Evolutionary conservation across 2,888 invertebrate genomes (phyloP), one percentile per base, ranked within the genome.

Genomic region (Philaethria dido): DNA sequence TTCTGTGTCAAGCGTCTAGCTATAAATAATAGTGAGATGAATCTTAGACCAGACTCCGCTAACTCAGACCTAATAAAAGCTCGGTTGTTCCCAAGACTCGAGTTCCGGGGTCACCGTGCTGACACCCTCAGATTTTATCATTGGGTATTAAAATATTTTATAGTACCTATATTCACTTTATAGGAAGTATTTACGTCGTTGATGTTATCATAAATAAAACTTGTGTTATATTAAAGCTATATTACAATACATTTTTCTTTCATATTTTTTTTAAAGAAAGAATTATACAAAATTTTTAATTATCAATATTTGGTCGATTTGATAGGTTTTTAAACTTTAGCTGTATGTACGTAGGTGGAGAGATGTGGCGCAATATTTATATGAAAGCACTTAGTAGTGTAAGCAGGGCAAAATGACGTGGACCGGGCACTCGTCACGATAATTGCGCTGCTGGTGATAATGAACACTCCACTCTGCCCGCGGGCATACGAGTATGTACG

Each of bases 371-470:
- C 48, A 64, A 65, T 60, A 45, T 65, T 60, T 65, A 59, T 60
- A 44, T 60, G 59, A 44, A 44, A 50, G 59, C 59, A 33, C 57
- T 50, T 50, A 59, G 42, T 42, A 64, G 33, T 39, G 64, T 48
- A 25, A 57, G 42, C 47, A 47, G 64, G 36, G 64, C 20, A 59
- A 62, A 62, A 52, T 62, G 57, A 55, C 55, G 45, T 57, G 45
- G 64, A 66, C 48, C 45, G 62, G 18, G 42, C 47, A 60, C 62
- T 69, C 68, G 68, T 62, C 71, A 75, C 74, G 73, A 74, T 76
- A 76, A 80, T 83, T 78, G 78, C 81, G 82, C 82, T 85, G 82
- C 73, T 70, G 75, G 78, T 78, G 77, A 78, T 82, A 83, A 81
- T 79, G 77, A 78, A 77, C 76, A 71, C 69, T 55, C 57, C 55